Evolutionary conservation across 1,140 invertebrate genomes (phyloP).

Genomic region (Trachelipus rathkii): DNA sequence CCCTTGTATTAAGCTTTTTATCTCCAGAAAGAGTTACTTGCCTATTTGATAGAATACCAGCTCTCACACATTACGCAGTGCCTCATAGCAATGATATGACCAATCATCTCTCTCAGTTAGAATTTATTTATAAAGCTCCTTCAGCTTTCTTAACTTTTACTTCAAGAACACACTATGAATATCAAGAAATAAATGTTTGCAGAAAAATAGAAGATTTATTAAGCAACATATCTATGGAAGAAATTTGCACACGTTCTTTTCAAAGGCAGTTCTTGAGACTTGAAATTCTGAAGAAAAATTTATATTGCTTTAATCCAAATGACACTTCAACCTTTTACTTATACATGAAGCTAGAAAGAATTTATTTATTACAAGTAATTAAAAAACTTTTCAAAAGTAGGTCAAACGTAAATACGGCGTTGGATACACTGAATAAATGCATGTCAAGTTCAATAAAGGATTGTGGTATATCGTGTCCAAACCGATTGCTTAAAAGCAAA

Average conservation of each 20-base stretch:
- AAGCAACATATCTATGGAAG: background rate
- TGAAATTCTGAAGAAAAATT: background rate
- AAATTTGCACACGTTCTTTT: background rate
- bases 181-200: background rate
- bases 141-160: background rate
- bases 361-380: background rate
- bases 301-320: background rate
- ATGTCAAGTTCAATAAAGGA: background rate
- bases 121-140: constrained; percentile 28
- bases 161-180: background rate
- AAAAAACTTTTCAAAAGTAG: background rate
- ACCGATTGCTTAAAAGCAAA: background rate
- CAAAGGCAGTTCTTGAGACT: background rate
- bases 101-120: constrained; percentile 16
- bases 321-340: background rate
- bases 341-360: background rate
- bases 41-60: constrained; percentile 8
- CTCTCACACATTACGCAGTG: constrained; percentile 24
- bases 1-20: background rate
- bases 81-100: constrained; percentile 5
- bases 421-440: background rate
- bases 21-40: background rate
- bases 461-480: background rate
- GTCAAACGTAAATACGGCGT: background rate
- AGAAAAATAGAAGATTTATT: background rate